phyloP scores from a whole-genome alignment of 92 coral and sea anemone genomes.

The Porites rus region DNA sequence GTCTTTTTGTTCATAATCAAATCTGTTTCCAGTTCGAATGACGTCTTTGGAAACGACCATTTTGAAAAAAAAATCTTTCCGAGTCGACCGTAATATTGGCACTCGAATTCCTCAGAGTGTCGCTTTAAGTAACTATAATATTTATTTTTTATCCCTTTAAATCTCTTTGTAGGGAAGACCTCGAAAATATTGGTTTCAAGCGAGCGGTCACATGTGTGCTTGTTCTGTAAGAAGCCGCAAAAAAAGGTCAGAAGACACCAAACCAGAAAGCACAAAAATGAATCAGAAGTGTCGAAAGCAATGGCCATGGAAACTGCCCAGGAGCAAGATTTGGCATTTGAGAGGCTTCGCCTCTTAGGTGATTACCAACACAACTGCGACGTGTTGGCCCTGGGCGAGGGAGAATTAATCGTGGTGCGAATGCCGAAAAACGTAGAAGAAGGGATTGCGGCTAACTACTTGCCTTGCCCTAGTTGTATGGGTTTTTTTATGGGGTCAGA shows the following conservation, averaged over 20 bases:
- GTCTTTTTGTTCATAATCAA: too few relatives aligned
- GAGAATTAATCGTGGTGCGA: conserved; percentile 54
- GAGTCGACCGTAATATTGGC: too few relatives aligned
- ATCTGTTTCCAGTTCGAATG: too few relatives aligned
- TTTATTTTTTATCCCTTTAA: too few relatives aligned
- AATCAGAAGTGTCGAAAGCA: conserved; percentile 37
- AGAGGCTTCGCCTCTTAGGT: conserved; percentile 7
- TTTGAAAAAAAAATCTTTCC: too few relatives aligned
- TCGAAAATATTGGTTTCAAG: neutral
- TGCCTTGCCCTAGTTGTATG: conserved; percentile 53
- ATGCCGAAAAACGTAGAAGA: neutral
- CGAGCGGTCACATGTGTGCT: neutral
- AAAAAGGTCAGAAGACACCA: conserved; percentile 25
- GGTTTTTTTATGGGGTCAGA: conserved; percentile 50
- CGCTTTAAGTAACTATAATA: too few relatives aligned
- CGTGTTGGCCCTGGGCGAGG: conserved; percentile 18
- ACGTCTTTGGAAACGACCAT: too few relatives aligned
- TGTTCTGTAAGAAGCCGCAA: neutral
- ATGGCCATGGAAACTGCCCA: neutral
- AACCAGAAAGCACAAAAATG: conserved; percentile 19
- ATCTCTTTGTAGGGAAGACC: neutral
- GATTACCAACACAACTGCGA: too few relatives aligned
- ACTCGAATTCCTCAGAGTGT: too few relatives aligned
- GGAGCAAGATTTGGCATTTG: neutral
- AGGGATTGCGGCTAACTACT: neutral